Evolutionary conservation across 1,140 invertebrate species (phyloP).

Genomic region (Mamestra configurata): DNA sequence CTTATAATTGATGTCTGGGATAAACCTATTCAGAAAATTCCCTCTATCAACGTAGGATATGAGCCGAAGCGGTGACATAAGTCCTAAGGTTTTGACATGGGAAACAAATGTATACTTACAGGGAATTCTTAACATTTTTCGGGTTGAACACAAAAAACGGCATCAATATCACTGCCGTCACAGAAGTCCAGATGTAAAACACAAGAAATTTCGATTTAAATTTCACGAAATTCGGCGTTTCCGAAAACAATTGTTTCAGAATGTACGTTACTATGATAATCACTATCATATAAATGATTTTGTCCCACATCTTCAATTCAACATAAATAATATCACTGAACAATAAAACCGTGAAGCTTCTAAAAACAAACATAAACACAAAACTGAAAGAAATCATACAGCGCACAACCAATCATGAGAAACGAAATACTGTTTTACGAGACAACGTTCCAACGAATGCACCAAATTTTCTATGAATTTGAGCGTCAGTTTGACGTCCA

Average conservation of each 20-base stretch:
- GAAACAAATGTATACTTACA: slow-evolving; percentile 78
- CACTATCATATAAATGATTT: slow-evolving; percentile 79
- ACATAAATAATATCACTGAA: slow-evolving; percentile 41
- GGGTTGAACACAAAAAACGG: slow-evolving; percentile 87
- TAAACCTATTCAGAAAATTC: slow-evolving; percentile 9
- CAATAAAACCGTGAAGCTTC: slow-evolving; percentile 42
- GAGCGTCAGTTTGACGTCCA: slow-evolving; percentile 50
- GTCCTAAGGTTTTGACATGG: slow-evolving; percentile 1
- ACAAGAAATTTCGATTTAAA: slow-evolving; percentile 87
- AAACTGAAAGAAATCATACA: slow-evolving; percentile 42
- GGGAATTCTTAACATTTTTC: slow-evolving; percentile 85
- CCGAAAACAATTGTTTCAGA: slow-evolving; percentile 85
- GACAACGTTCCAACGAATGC: slow-evolving; percentile 25
- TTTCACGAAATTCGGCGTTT: slow-evolving; percentile 85
- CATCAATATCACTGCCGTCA: slow-evolving; percentile 79
- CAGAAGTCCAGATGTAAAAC: slow-evolving; percentile 83
- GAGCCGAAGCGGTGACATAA: slow-evolving; percentile 5
- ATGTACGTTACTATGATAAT: slow-evolving; percentile 80
- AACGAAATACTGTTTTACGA: slow-evolving; percentile 35
- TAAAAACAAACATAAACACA: slow-evolving; percentile 53
- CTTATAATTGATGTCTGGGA: background rate
- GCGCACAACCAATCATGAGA: slow-evolving; percentile 50
- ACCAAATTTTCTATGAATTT: background rate
- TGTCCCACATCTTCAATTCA: slow-evolving; percentile 77
- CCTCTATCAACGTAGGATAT: background rate